Evolutionary conservation across 2,113 vertebrate genomes (phyloP).

Genomic region (Epinephelus moara): DNA sequence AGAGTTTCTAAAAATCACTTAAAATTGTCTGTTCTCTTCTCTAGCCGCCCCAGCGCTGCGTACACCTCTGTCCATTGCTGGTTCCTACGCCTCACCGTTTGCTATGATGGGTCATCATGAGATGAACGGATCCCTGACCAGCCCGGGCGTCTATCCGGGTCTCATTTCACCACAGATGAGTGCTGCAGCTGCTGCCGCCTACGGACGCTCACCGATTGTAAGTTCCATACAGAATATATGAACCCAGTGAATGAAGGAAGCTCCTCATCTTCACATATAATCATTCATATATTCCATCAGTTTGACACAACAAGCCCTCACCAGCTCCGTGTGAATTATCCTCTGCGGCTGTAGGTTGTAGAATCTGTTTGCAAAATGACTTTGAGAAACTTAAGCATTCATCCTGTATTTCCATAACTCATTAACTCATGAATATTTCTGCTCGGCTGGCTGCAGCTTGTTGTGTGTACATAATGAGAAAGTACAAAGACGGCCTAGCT

Average conservation of each 20-base stretch:
- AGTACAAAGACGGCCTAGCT: conserved; percentile 57
- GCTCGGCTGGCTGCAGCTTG: conserved; percentile 51
- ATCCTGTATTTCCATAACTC: conserved; percentile 53
- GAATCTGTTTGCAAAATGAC: conserved; percentile 39
- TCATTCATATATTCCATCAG: conserved; percentile 22
- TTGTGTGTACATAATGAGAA: conserved; percentile 69
- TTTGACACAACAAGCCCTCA: conserved; percentile 10
- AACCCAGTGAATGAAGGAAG: background rate
- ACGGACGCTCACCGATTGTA: conserved; percentile 94
- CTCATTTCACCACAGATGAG: conserved; percentile 96
- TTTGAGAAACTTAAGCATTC: conserved; percentile 53
- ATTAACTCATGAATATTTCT: conserved; percentile 53
- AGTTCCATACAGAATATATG: conserved; percentile 56
- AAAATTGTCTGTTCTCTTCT: background rate
- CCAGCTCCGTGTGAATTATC: conserved; percentile 30
- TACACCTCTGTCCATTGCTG: conserved; percentile 91
- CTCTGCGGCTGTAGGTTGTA: conserved; percentile 2
- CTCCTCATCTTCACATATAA: background rate
- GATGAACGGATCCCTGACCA: conserved; percentile 95
- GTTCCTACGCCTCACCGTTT: conserved; percentile 92
- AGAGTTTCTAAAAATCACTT: background rate
- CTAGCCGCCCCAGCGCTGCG: conserved; percentile 89
- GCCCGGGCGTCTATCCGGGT: conserved; percentile 90
- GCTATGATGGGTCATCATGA: conserved; percentile 98
- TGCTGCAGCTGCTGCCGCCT: conserved; percentile 89